Conservation (phyloP, 2,797 vertebrate species). For the Enteromius paludinosus region DNA sequence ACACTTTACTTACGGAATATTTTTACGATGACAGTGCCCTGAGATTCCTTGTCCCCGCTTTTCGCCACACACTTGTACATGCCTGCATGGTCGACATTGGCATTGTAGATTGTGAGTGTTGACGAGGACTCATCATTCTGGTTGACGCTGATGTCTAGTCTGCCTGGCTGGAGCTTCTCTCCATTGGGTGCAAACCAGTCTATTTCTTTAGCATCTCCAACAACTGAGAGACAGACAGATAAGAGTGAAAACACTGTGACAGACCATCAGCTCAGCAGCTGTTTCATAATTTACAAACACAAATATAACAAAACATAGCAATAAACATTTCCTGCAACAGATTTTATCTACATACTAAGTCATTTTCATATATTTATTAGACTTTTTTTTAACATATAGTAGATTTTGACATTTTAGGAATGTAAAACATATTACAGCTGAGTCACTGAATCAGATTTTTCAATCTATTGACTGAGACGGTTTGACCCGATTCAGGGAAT, state of each 20-base stretch:
- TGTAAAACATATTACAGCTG: neutral
- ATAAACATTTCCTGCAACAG: neutral
- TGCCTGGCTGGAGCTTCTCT: constrained; percentile 86
- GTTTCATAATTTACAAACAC: neutral
- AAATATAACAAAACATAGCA: neutral
- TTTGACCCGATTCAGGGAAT: neutral
- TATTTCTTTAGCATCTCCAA: constrained; percentile 91
- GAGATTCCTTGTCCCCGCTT: constrained; percentile 83
- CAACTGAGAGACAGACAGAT: constrained; percentile 74
- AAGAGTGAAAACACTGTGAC: constrained; percentile 24
- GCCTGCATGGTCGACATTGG: constrained; percentile 89
- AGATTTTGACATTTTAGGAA: neutral
- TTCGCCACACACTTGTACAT: constrained; percentile 95
- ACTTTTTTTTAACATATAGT: neutral
- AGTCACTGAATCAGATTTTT: neutral
- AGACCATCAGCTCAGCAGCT: neutral
- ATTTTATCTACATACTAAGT: neutral
- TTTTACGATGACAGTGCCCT: constrained; percentile 92
- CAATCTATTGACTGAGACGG: neutral
- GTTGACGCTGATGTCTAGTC: constrained; percentile 86
- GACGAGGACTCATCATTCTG: constrained; percentile 85
- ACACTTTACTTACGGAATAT: constrained; percentile 89
- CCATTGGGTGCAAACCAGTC: constrained; percentile 93
- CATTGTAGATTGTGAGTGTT: constrained; percentile 94
- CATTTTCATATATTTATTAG: neutral